Evolutionary conservation across 1,140 invertebrate genomes (phyloP).

Genomic region (Rhopalosiphum maidis): DNA sequence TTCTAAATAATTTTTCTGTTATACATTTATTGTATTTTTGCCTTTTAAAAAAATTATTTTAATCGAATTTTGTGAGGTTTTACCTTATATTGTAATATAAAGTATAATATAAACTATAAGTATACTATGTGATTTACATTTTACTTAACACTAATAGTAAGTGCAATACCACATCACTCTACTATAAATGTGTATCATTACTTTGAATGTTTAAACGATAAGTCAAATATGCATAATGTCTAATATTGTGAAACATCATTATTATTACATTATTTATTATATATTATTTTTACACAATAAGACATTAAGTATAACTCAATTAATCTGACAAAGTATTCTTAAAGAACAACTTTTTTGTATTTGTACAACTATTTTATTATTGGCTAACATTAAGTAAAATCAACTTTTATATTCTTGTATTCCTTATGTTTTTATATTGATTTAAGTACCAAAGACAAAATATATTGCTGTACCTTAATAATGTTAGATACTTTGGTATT

Average conservation of each 20-base stretch:
- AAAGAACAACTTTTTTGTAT: constrained; percentile 11
- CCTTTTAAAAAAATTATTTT: background rate
- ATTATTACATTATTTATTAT: background rate
- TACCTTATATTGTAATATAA: background rate
- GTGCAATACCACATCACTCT: background rate
- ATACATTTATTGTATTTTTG: background rate
- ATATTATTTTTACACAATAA: background rate
- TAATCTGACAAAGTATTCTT: background rate
- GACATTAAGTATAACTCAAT: background rate
- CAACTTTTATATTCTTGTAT: background rate
- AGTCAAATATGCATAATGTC: background rate
- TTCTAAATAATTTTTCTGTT: background rate
- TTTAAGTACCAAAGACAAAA: constrained; percentile 29
- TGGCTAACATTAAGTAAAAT: background rate
- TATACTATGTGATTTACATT: background rate
- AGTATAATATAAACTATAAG: background rate
- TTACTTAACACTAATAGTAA: background rate
- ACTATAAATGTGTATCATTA: background rate
- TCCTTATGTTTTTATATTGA: background rate
- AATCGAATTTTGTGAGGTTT: background rate
- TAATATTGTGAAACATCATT: background rate
- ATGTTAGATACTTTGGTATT: background rate
- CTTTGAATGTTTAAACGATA: background rate
- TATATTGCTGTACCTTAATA: background rate
- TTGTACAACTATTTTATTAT: background rate